phyloP scores from a whole-genome alignment of 1,140 invertebrate species.

The Drosophila nigromelanica region DNA sequence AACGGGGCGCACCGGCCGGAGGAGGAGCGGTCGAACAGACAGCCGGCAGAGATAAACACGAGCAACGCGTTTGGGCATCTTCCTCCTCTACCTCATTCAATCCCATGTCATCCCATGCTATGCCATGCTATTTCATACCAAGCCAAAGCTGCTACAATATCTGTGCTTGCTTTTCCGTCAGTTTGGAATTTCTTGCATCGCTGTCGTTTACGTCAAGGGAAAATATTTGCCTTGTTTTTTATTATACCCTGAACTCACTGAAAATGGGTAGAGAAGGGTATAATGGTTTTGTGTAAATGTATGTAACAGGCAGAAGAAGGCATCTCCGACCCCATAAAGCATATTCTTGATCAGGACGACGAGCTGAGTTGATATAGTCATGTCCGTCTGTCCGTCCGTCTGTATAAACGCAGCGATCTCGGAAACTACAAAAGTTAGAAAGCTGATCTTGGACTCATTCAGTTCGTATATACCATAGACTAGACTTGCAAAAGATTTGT shows the following conservation, averaged over 20 bases:
- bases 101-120: neutral
- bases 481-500: too few species aligned
- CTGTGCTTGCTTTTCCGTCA: slow-evolving; percentile 74
- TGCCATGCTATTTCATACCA: neutral
- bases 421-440: too few species aligned
- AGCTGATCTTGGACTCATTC: too few species aligned
- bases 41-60: slow-evolving; percentile 46
- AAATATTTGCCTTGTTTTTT: slow-evolving; percentile 60
- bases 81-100: neutral
- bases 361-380: too few species aligned
- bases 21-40: slow-evolving; percentile 3
- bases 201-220: slow-evolving; percentile 62
- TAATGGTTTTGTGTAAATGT: too few species aligned
- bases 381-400: too few species aligned
- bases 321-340: too few species aligned
- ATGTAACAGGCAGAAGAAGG: too few species aligned
- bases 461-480: too few species aligned
- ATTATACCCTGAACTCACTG: neutral
- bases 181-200: slow-evolving; percentile 74
- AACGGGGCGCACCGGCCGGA: slow-evolving; percentile 1
- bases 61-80: slow-evolving; percentile 18
- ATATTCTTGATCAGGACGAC: too few species aligned
- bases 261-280: too few species aligned
- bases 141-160: slow-evolving; percentile 70
- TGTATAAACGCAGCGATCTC: too few species aligned